These are phyloP conservation scores for Columba janthina DNA, from an alignment of 2,113 vertebrate genomes.

Conservation along the genomic window DNA sequence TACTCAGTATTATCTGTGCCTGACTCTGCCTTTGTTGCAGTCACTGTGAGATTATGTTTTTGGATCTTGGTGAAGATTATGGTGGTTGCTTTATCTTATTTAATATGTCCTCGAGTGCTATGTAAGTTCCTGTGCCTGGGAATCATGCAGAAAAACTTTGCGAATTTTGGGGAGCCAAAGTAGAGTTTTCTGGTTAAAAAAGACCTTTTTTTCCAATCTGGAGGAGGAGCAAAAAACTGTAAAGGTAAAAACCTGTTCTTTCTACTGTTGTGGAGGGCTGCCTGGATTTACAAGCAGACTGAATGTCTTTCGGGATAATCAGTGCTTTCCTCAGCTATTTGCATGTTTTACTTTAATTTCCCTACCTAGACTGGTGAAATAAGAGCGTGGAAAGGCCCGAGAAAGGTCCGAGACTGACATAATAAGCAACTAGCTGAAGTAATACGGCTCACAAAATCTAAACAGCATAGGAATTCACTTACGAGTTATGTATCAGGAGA, in stretches of 20 bases:
- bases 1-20: background rate
- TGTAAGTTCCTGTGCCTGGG: background rate
- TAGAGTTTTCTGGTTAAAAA: background rate
- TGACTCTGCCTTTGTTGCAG: background rate
- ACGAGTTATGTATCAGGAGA: background rate
- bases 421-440: background rate
- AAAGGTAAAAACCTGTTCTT: background rate
- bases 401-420: background rate
- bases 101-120: background rate
- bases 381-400: fast-evolving
- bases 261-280: background rate
- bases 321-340: background rate
- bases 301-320: background rate
- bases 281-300: background rate
- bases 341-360: background rate
- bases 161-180: fast-evolving
- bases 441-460: background rate
- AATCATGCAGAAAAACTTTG: background rate
- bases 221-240: background rate
- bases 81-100: background rate
- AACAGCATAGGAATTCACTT: background rate
- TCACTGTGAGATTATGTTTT: background rate
- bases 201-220: background rate
- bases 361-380: background rate
- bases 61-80: background rate